Base-by-base conservation (phyloP, 2,113 vertebrate genomes). In the Limanda limanda region DNA sequence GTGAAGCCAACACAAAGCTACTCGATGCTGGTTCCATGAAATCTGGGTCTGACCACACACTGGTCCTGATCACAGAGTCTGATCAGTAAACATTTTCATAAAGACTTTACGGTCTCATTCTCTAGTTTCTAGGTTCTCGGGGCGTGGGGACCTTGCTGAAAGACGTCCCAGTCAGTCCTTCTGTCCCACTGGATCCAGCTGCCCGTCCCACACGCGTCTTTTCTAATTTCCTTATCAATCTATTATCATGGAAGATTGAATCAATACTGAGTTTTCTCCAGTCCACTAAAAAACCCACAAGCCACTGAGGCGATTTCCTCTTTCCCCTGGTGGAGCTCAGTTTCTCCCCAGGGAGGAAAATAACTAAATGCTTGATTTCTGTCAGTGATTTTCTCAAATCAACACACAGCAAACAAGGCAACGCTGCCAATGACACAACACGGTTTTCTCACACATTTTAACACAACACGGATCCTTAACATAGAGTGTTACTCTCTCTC, bases 151-250 rank as follows among this genome's bases (percentile, higher is more conserved):
- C 35, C 11, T 42, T 13, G 10, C 11, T 42, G 51, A 47, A 55
- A 25, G 54, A 64, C 58, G 42, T 59, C 40, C 24, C 3, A 24
- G 61, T n/a, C 0, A 5, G n/a, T 20, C 1, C 13, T 21, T 47
- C 48, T 5, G 35, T 35, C 52, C 62, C 62, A 76, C 71, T 31
- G 63, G 59, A 25, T 35, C 47, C 64, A 79, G 79, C 79, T 73
- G 80, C 73, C 65, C 51, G 52, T 71, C 81, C 74, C 71, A 78
- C 67, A 12, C 57, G 31, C 18, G 67, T 54, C 59, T 71, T 54
- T 24, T 37, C 66, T 67, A 67, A 78, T 78, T 81, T 31, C n/a
- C 64, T 64, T 65, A 62, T 73, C 70, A 80, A 56, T 79, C 76
- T 25, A 56, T 73, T 18, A 73, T 42, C 58, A 47, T 75, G n/a